Conservation (phyloP, 2,797 vertebrate genomes). For the Nannoperca obscura region DNA sequence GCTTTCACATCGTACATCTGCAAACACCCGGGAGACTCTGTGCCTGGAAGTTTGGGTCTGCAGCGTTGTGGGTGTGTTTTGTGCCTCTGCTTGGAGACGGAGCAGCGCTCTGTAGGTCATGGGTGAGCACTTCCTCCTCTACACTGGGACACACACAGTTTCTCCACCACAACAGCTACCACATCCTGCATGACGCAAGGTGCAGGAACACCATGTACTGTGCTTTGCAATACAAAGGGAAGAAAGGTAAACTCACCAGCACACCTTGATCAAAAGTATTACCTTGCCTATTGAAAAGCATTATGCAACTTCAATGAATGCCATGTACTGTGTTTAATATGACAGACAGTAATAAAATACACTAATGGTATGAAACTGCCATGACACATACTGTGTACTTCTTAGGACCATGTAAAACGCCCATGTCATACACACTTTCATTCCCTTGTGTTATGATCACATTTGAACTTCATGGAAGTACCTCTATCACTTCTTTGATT, state of each 20-base stretch:
- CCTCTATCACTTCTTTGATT: neutral
- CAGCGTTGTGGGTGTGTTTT: constrained; percentile 3
- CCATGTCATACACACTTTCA: neutral
- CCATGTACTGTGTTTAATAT: neutral
- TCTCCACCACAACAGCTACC: constrained; percentile 40
- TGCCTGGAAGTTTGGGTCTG: neutral
- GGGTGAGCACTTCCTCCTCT: constrained; percentile 52
- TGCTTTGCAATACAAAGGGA: constrained; percentile 1
- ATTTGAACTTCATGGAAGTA: neutral
- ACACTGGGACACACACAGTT: constrained; percentile 11
- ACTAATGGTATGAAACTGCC: neutral
- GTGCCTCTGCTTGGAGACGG: neutral
- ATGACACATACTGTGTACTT: neutral
- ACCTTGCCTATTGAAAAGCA: neutral
- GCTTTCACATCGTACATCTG: neutral
- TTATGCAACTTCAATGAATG: neutral
- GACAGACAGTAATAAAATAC: neutral
- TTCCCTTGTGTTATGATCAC: neutral
- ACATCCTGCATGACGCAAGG: constrained; percentile 54
- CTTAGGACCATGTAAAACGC: neutral
- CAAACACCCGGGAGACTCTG: neutral
- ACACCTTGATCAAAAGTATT: neutral
- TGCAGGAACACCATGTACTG: constrained; percentile 47
- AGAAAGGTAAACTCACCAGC: neutral
- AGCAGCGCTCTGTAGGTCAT: constrained; percentile 4